Evolutionary conservation across 2,113 vertebrate genomes (phyloP), one percentile per base, ranked within the genome.

Genomic region (Dendropsophus ebraccatus): DNA sequence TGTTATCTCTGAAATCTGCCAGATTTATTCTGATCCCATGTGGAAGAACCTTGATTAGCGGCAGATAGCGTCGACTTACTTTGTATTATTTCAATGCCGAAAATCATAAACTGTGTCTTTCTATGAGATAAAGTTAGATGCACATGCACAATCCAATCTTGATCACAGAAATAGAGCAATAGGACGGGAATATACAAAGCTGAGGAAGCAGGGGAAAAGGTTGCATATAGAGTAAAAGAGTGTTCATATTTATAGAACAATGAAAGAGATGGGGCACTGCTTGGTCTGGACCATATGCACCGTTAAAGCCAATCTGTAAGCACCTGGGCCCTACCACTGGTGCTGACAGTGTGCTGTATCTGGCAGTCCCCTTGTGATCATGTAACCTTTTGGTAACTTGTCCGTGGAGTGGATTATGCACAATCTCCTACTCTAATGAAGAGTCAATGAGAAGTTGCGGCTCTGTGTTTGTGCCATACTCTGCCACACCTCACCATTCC

Each of bases 81-180:
- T 67, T 84, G 28, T 84, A 77, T 62, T 84, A 77, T 84, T 62
- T 47, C 62, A 77, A 84, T 52, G 25, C 73, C 49, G 73, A 62
- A 77, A 84, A 54, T 77, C 58, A 45, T 84, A 77, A 84, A 58
- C 73, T 37, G 11, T 77, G 19, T 35, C 73, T 77, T 50, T 47
- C 14, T 30, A 17, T 21, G 73, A 77, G 23, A 77, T 77, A 77
- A 50, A 45, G 47, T 30, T 50, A 76, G 67, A 73, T 47, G 35
- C 12, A 49, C 28, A 50, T 35, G 21, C 28, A 37, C 21, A 28
- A 13, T 28, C 16, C 16, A 28, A 52, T 65, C n/a, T 6, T 41
- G 45, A 32, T 65, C 28, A 69, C 28, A 82, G 49, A 50, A 70
- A 82, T 30, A 73, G 73, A 73, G 65, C 4, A 25, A 75, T 52